These are phyloP conservation scores for Boleophthalmus pectinirostris DNA, from an alignment of 2,113 vertebrate genomes.

Conservation along the genomic window DNA sequence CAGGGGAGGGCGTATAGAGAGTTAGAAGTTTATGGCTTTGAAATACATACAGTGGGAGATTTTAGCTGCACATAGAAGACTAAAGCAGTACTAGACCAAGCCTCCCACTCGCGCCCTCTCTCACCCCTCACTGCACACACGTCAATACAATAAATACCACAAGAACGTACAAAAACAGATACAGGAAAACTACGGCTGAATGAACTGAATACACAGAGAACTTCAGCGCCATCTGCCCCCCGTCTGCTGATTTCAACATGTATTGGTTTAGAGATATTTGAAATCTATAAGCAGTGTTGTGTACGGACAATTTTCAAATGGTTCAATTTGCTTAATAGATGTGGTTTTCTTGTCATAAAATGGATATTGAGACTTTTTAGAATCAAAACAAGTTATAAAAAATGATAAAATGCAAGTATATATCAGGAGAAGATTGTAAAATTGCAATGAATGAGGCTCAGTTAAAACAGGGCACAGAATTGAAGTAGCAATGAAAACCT, in stretches of 20 bases:
- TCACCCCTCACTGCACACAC: conserved; percentile 62
- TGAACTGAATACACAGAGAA: conserved; percentile 42
- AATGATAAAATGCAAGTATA: neutral
- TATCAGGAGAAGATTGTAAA: neutral
- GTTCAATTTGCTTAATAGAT: neutral
- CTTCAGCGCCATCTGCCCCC: conserved; percentile 26
- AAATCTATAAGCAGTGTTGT: neutral
- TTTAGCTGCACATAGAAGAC: conserved; percentile 19
- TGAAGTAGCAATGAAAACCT: too few species aligned
- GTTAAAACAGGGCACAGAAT: too few species aligned
- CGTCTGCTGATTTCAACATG: conserved; percentile 30
- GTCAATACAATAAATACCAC: conserved; percentile 30
- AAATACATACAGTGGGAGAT: conserved; percentile 10
- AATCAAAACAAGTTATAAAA: neutral
- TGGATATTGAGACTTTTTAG: neutral
- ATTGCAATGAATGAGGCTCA: neutral
- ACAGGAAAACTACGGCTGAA: conserved; percentile 24
- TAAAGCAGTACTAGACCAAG: conserved; percentile 5
- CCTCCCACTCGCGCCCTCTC: conserved; percentile 42
- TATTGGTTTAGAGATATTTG: neutral
- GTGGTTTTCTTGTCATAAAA: neutral
- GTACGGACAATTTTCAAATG: neutral
- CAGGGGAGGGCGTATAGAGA: neutral
- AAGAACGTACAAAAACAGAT: conserved; percentile 33
- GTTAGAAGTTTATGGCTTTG: neutral